Conservation (phyloP, 2,797 vertebrate genomes). For the Neopelma chrysocephalum region DNA sequence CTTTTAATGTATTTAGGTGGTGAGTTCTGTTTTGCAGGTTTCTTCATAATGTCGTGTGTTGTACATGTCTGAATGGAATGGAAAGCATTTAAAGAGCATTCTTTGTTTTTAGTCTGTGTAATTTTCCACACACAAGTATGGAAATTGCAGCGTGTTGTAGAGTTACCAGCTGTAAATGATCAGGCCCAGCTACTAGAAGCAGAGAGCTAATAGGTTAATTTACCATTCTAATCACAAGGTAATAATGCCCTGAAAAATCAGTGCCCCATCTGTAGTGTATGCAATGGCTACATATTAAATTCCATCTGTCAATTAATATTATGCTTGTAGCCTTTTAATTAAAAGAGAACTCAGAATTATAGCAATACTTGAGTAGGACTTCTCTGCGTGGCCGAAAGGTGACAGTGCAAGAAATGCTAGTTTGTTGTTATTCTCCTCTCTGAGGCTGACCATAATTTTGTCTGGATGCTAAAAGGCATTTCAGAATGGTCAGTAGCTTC, state of each 20-base stretch:
- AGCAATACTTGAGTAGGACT: not conserved
- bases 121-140: not conserved
- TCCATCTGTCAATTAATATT: not conserved
- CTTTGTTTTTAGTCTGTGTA: not conserved
- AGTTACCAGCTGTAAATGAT: not conserved
- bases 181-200: not conserved
- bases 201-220: not conserved
- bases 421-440: not conserved
- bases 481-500: not conserved
- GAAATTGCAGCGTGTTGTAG: not conserved
- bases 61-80: not conserved
- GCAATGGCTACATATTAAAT: not conserved
- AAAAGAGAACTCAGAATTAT: not conserved
- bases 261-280: not conserved
- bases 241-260: not conserved
- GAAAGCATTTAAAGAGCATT: not conserved
- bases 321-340: not conserved
- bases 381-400: not conserved
- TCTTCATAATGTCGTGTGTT: not conserved
- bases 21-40: not conserved
- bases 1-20: not conserved
- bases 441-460: not conserved
- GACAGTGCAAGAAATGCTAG: not conserved
- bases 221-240: not conserved
- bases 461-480: not conserved